Evolutionary conservation across 2,113 vertebrate genomes (phyloP).

Genomic region (Cochlearius cochlearius): DNA sequence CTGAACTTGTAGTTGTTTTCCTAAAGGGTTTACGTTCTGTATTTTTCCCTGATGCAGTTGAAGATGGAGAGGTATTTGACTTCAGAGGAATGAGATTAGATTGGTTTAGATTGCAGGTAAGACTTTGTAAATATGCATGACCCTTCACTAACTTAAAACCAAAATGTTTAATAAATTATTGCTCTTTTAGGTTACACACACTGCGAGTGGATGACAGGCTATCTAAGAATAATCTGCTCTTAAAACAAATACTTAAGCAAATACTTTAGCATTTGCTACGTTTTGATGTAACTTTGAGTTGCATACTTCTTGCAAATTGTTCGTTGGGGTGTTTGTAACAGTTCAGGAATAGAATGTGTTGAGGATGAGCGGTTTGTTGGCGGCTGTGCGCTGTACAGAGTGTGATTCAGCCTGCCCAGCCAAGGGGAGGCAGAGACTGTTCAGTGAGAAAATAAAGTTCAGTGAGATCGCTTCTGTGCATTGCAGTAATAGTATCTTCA

Average conservation of each 20-base stretch:
- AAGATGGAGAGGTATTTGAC: conserved; percentile 98
- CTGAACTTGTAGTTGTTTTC: neutral
- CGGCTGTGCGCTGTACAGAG: neutral
- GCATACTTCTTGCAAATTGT: neutral
- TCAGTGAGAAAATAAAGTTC: neutral
- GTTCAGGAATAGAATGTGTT: neutral
- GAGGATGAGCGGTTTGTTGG: neutral
- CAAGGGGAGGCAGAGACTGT: neutral
- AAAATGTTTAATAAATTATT: neutral
- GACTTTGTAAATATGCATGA: neutral
- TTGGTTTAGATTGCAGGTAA: conserved; percentile 98
- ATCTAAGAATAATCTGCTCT: neutral
- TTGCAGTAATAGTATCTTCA: neutral
- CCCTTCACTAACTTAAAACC: neutral
- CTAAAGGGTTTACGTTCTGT: neutral
- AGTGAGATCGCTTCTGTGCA: neutral
- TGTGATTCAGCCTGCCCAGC: neutral
- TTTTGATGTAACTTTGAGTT: neutral
- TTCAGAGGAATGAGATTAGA: conserved; percentile 98
- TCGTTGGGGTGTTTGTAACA: neutral
- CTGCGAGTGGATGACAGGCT: neutral
- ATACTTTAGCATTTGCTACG: neutral
- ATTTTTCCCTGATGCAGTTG: conserved; percentile 79
- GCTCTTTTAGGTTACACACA: neutral
- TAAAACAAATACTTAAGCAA: neutral